phyloP scores from a whole-genome alignment of 2,888 invertebrate species.

The Trachelus tabidus region DNA sequence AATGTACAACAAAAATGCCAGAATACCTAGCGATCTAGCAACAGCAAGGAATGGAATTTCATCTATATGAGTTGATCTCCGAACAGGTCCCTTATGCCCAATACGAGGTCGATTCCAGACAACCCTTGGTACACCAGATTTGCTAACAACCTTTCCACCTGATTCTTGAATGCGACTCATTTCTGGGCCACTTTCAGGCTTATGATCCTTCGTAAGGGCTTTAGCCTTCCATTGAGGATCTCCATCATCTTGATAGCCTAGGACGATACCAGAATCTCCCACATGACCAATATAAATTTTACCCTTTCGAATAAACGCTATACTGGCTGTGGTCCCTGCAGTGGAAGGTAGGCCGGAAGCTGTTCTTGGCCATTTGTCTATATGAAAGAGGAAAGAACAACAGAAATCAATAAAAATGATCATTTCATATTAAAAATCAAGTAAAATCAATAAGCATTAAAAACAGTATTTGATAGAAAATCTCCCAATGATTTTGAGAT shows the following conservation, averaged over 20 bases:
- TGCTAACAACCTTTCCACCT: slow-evolving; percentile 83
- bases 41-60: slow-evolving; percentile 97
- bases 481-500: neutral
- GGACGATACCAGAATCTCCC: slow-evolving; percentile 96
- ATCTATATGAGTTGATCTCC: slow-evolving; percentile 90
- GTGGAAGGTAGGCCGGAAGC: slow-evolving; percentile 94
- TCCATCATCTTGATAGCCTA: slow-evolving; percentile 82
- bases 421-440: neutral
- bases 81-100: slow-evolving; percentile 87
- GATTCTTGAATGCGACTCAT: slow-evolving; percentile 83
- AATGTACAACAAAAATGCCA: neutral
- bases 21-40: slow-evolving; percentile 86
- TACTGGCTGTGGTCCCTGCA: slow-evolving; percentile 96
- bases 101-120: slow-evolving; percentile 95
- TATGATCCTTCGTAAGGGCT: slow-evolving; percentile 91
- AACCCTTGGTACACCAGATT: slow-evolving; percentile 91
- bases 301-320: slow-evolving; percentile 92
- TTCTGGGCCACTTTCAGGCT: slow-evolving; percentile 90
- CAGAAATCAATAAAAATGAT: slow-evolving; percentile 3
- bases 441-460: neutral
- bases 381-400: slow-evolving; percentile 39
- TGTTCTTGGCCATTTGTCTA: slow-evolving; percentile 97
- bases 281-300: slow-evolving; percentile 98
- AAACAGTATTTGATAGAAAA: neutral
- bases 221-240: slow-evolving; percentile 82